phyloP scores from a whole-genome alignment of 2,113 vertebrate genomes.

The Lophius piscatorius region DNA sequence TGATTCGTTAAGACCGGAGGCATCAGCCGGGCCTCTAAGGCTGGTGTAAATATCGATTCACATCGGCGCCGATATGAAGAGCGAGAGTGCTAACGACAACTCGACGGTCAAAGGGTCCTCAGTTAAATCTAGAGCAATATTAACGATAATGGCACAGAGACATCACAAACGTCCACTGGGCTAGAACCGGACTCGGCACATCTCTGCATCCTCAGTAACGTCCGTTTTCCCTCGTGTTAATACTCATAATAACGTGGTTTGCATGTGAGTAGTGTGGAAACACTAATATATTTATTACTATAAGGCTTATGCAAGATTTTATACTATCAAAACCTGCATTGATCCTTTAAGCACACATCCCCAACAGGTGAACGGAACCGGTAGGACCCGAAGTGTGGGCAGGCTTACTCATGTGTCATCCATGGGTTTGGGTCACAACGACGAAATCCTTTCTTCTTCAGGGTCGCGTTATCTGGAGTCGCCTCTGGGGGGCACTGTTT shows the following conservation, averaged over 20 bases:
- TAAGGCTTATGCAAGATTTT: constrained; percentile 73
- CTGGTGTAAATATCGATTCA: constrained; percentile 17
- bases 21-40: too few species aligned
- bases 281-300: constrained; percentile 55
- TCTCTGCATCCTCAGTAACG: too few species aligned
- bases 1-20: too few species aligned
- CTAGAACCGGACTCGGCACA: too few species aligned
- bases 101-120: not conserved
- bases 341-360: constrained; percentile 52
- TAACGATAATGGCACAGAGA: constrained; percentile 36
- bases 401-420: too few species aligned
- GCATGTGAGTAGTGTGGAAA: constrained; percentile 63
- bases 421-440: too few species aligned
- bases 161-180: too few species aligned
- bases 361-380: constrained; percentile 30
- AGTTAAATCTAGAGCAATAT: constrained; percentile 65
- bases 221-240: constrained; percentile 44
- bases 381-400: too few species aligned
- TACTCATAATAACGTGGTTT: constrained; percentile 55
- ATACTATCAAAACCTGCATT: constrained; percentile 45
- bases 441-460: too few species aligned
- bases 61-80: not conserved
- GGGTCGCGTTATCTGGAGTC: too few species aligned
- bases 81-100: not conserved
- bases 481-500: too few species aligned